A percentile compares a stretch with the other conserved stretches of the same genome.
Conservation (phyloP, 1,140 invertebrate species). For the Cherax destructor region DNA sequence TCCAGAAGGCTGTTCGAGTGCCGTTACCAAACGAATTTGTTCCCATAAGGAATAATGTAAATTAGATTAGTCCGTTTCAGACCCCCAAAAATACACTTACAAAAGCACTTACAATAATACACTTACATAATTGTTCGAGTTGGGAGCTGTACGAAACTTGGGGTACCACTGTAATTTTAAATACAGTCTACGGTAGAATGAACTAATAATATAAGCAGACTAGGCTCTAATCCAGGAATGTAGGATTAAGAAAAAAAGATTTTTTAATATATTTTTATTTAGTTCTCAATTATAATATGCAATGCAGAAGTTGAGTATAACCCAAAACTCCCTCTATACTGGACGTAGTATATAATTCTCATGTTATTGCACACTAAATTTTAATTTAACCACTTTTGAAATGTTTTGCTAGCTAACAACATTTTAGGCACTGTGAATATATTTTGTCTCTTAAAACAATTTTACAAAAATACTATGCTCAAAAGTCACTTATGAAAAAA, state of each 20-base stretch:
- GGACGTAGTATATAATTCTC: not conserved
- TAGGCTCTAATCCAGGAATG: no score
- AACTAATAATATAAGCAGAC: no score
- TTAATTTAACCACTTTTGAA: not conserved
- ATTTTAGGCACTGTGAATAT: not conserved
- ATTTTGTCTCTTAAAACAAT: not conserved
- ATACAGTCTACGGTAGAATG: no score
- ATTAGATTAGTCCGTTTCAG: no score
- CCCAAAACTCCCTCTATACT: not conserved
- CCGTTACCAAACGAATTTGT: no score
- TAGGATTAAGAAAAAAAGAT: not conserved
- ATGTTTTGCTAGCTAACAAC: not conserved
- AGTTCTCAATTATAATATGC: not conserved
- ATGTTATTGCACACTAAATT: not conserved
- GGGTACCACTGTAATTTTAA: no score
- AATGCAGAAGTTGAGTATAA: not conserved
- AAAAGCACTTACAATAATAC: no score
- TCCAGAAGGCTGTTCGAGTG: no score
- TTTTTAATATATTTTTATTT: not conserved
- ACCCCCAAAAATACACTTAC: no score
- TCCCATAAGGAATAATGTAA: no score
- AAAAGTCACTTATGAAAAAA: not conserved
- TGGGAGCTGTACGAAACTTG: no score
- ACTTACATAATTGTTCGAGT: no score
- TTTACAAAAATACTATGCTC: conserved; percentile 1